A percentile compares a stretch with the other conserved stretches of the same genome.
Evolutionary conservation across 2,888 invertebrate species (phyloP).

Genomic region (Leucophenga montana): DNA sequence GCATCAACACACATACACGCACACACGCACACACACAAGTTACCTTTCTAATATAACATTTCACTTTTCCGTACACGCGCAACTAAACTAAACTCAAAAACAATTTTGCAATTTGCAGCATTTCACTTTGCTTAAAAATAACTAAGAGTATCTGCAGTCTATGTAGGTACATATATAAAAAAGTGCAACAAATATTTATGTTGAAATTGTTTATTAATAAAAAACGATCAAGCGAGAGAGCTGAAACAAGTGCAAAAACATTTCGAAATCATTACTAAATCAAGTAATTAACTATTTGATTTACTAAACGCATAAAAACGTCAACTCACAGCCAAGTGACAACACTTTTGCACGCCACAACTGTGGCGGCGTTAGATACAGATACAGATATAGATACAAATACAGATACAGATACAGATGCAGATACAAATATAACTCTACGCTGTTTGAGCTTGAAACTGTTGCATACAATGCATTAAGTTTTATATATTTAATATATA

Average conservation of each 20-base stretch:
- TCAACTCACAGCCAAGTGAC: slow-evolving; percentile 48
- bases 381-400: too few species aligned
- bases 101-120: slow-evolving; percentile 17
- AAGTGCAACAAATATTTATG: slow-evolving; percentile 49
- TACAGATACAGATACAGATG: too few species aligned
- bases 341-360: slow-evolving; percentile 41
- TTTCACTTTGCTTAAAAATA: slow-evolving; percentile 28
- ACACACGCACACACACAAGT: too few species aligned
- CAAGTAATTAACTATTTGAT: slow-evolving; percentile 68
- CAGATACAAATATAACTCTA: not conserved
- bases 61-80: slow-evolving; percentile 55
- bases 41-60: slow-evolving; percentile 38
- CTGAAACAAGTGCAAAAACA: slow-evolving; percentile 32
- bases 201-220: slow-evolving; percentile 50
- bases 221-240: slow-evolving; percentile 12
- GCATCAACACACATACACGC: too few species aligned
- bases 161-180: too few species aligned
- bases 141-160: not conserved
- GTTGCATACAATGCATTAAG: too few species aligned
- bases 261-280: slow-evolving; percentile 62
- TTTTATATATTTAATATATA: too few species aligned
- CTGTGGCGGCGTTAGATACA: not conserved
- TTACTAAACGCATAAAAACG: slow-evolving; percentile 65
- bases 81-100: slow-evolving; percentile 13
- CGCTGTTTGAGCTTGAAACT: too few species aligned